Evolutionary conservation across 35 echinoderm and acorn worm species (phyloP).

Genomic region (Antedon bifida): DNA sequence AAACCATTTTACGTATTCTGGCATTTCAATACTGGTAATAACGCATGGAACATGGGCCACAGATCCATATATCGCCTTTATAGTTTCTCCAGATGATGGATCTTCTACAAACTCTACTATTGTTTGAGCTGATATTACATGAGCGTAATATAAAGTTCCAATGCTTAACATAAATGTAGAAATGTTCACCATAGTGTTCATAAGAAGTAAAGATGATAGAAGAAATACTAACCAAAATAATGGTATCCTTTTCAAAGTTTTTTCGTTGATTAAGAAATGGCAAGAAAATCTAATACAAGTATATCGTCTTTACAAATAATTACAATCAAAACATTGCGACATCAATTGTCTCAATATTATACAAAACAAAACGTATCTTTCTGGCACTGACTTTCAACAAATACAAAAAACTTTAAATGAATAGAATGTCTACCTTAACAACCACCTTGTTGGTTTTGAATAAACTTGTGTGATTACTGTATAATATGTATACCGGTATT

Average conservation of each 20-base stretch:
- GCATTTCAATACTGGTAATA: background rate
- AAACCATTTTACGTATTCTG: background rate
- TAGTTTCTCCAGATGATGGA: background rate
- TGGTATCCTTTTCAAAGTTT: too few species aligned
- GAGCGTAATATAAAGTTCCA: background rate
- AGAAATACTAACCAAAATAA: too few species aligned
- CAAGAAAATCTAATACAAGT: too few species aligned
- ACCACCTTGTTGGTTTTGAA: background rate
- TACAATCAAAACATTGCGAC: too few species aligned
- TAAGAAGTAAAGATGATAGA: too few species aligned
- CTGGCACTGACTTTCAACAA: too few species aligned
- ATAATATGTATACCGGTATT: background rate
- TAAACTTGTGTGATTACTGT: background rate
- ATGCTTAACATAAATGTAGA: background rate
- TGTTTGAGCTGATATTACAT: background rate
- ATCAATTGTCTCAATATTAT: too few species aligned
- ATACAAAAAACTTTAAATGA: background rate
- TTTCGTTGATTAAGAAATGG: too few species aligned
- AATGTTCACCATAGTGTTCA: too few species aligned
- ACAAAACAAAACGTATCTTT: too few species aligned
- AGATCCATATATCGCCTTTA: background rate
- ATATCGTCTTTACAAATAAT: too few species aligned
- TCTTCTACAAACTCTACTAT: background rate
- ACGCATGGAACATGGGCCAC: background rate
- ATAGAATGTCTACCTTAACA: background rate